These are phyloP conservation scores for Botia almorhae DNA, from an alignment of 2,797 vertebrate genomes.

Conservation along the genomic window DNA sequence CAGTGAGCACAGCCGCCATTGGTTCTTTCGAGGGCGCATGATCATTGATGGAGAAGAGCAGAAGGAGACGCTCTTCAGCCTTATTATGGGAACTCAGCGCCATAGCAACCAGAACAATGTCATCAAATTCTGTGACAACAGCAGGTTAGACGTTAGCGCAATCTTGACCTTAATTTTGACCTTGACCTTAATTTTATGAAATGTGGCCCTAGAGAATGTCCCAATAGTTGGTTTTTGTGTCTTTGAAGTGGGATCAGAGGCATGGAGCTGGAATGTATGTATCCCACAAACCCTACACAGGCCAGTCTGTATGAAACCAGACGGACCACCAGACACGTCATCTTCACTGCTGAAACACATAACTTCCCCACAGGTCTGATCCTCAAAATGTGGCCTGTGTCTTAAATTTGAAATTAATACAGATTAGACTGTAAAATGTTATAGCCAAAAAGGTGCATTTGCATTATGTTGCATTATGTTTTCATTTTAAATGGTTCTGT, in stretches of 20 bases:
- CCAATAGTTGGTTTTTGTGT: conserved; percentile 38
- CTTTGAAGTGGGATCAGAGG: conserved; percentile 84
- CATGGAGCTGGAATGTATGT: conserved; percentile 77
- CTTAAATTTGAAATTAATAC: neutral
- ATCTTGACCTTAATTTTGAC: neutral
- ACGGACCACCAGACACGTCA: conserved; percentile 80
- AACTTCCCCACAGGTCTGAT: conserved; percentile 91
- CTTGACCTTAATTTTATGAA: neutral
- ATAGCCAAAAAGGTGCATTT: neutral
- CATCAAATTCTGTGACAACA: conserved; percentile 96
- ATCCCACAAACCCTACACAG: conserved; percentile 77
- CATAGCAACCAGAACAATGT: conserved; percentile 90
- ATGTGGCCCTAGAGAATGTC: neutral
- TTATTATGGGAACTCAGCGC: conserved; percentile 89
- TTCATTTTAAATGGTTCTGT: too few relatives aligned
- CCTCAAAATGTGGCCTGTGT: neutral
- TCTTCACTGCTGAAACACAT: conserved; percentile 96
- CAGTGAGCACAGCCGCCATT: conserved; percentile 94
- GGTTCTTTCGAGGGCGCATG: conserved; percentile 93
- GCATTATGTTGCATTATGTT: neutral
- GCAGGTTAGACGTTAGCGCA: conserved; percentile 79
- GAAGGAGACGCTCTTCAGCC: conserved; percentile 84
- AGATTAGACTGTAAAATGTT: neutral
- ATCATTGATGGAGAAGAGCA: conserved; percentile 80
- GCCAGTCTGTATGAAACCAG: conserved; percentile 79